Evolutionary conservation across 1,140 invertebrate species (phyloP).

Genomic region (Maniola jurtina): DNA sequence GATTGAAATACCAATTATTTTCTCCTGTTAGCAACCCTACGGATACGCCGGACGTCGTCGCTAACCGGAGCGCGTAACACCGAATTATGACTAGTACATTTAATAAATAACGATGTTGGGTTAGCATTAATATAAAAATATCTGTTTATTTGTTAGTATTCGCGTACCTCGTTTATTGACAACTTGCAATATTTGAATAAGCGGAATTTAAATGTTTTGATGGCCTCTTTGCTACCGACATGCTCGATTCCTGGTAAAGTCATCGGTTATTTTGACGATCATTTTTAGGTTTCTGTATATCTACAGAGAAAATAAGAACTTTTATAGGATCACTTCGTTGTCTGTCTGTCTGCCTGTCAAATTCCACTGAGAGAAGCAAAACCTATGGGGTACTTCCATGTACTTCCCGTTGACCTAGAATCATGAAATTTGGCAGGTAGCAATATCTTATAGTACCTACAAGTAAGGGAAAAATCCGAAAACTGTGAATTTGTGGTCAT

Average conservation of each 20-base stretch:
- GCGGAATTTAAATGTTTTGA: background rate
- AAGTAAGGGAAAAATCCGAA: too few species aligned
- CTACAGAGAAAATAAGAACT: too few species aligned
- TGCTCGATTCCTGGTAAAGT: too few species aligned
- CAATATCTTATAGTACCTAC: too few species aligned
- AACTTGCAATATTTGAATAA: constrained; percentile 1
- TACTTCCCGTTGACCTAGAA: too few species aligned
- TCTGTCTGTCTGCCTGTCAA: too few species aligned
- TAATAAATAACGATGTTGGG: constrained; percentile 22
- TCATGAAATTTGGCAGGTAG: too few species aligned
- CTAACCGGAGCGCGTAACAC: constrained; percentile 35
- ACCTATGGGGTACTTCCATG: too few species aligned
- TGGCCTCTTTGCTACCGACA: background rate
- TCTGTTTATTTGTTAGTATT: background rate
- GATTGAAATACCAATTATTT: constrained; percentile 11
- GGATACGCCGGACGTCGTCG: constrained; percentile 28
- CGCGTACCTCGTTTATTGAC: background rate
- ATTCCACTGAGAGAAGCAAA: too few species aligned
- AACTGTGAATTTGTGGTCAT: too few species aligned
- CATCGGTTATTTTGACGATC: too few species aligned
- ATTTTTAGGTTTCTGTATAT: background rate
- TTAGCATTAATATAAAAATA: constrained; percentile 9
- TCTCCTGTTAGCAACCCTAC: constrained; percentile 37
- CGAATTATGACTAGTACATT: constrained; percentile 36
- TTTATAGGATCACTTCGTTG: too few species aligned